Conservation (phyloP, 2,797 vertebrate species). For the Halcyon leucocephala region DNA sequence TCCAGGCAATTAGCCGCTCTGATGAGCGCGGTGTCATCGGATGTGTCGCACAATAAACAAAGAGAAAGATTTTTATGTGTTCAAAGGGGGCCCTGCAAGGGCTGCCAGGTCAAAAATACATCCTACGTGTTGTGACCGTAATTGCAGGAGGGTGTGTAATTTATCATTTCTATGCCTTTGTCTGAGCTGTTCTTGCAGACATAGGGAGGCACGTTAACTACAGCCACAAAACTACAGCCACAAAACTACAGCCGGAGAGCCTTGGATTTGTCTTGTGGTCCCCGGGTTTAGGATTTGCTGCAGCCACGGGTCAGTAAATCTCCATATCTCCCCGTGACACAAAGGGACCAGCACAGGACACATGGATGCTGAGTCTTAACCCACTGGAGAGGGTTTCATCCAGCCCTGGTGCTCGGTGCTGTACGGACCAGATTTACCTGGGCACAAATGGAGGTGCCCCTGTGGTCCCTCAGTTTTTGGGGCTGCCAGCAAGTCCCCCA, state of each 20-base stretch:
- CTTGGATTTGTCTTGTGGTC: neutral
- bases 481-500: neutral
- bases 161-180: neutral
- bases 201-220: neutral
- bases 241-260: neutral
- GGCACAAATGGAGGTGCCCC: fast-evolving
- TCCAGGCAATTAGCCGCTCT: conserved; percentile 11
- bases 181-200: neutral
- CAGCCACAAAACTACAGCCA: neutral
- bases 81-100: neutral
- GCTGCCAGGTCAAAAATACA: conserved; percentile 13
- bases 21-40: conserved; percentile 6
- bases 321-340: neutral
- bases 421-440: fast-evolving
- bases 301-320: neutral
- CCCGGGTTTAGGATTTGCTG: neutral
- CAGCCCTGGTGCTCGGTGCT: fast-evolving
- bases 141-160: neutral
- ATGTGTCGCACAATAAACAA: neutral
- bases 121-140: neutral
- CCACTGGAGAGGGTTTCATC: neutral
- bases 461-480: fast-evolving
- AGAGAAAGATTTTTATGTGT: neutral
- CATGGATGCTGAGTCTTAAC: fast-evolving
- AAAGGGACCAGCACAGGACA: fast-evolving